Conservation (phyloP, 2,113 vertebrate genomes). For the Phrynosoma blainvillii region DNA sequence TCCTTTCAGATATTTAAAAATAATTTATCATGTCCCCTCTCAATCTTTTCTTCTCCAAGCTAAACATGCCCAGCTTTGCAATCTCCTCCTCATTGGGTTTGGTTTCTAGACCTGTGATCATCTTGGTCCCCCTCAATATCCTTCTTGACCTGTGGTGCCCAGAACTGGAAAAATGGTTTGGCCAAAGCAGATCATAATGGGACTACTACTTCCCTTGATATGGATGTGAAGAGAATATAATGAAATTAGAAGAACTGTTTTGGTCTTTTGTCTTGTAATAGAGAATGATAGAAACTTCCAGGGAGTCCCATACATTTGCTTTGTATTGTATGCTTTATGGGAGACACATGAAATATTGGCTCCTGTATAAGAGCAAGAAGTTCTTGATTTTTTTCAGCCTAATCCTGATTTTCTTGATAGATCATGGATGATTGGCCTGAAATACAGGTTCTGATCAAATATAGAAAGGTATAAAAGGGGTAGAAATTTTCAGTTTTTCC, state of each 20-base stretch:
- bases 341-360: not conserved
- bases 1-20: too few relatives aligned
- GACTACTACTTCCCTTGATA: too few relatives aligned
- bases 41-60: too few relatives aligned
- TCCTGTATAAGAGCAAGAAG: not conserved
- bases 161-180: too few relatives aligned
- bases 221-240: slow-evolving; percentile 27
- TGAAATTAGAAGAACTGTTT: slow-evolving; percentile 57
- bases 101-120: too few relatives aligned
- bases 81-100: too few relatives aligned
- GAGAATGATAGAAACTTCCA: not conserved
- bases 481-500: not conserved
- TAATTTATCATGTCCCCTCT: too few relatives aligned
- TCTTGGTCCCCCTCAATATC: too few relatives aligned
- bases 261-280: slow-evolving; percentile 3
- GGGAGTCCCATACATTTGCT: not conserved
- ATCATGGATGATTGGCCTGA: not conserved
- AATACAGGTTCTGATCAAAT: not conserved
- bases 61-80: too few relatives aligned
- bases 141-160: too few relatives aligned
- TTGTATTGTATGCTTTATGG: not conserved
- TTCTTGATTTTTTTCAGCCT: not conserved
- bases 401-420: not conserved
- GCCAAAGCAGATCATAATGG: too few relatives aligned
- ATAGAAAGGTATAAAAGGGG: not conserved